Percentiles rank a stretch among this genome's conserved stretches.
These are phyloP conservation scores for Anser cygnoides DNA, from an alignment of 2,113 vertebrate genomes.

Conservation along the genomic window DNA sequence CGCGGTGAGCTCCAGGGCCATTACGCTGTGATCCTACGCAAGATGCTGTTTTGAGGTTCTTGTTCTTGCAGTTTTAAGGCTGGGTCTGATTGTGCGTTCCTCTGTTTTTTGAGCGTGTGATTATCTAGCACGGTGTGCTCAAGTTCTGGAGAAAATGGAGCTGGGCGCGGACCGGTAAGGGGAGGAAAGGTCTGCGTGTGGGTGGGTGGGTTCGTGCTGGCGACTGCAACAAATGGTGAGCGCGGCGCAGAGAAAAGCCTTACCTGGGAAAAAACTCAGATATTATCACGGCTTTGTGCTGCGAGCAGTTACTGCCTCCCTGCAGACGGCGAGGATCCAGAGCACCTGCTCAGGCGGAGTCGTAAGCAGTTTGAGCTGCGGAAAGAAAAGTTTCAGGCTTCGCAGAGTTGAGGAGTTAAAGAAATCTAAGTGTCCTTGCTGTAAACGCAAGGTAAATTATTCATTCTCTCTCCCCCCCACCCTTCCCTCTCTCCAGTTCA, in stretches of 20 bases:
- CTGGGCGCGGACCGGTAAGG: not conserved
- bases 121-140: not conserved
- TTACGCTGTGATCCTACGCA: not conserved
- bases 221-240: not conserved
- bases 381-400: slow-evolving; percentile 20
- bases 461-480: slow-evolving; percentile 51
- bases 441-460: slow-evolving; percentile 73
- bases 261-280: not conserved
- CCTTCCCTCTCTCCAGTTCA: slow-evolving; percentile 64
- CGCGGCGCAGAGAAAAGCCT: not conserved
- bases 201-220: not conserved
- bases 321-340: not conserved
- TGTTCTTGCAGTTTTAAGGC: not conserved
- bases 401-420: slow-evolving; percentile 3
- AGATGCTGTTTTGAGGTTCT: not conserved
- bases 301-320: not conserved
- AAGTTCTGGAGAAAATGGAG: not conserved
- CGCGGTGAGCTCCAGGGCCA: not conserved
- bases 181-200: not conserved
- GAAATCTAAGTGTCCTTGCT: slow-evolving; percentile 67
- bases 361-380: not conserved
- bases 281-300: not conserved
- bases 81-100: not conserved
- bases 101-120: not conserved
- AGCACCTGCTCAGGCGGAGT: not conserved